Evolutionary conservation across 37 sponge, comb jelly and placozoan genomes (phyloP).

Genomic region (Spongilla lacustris): DNA sequence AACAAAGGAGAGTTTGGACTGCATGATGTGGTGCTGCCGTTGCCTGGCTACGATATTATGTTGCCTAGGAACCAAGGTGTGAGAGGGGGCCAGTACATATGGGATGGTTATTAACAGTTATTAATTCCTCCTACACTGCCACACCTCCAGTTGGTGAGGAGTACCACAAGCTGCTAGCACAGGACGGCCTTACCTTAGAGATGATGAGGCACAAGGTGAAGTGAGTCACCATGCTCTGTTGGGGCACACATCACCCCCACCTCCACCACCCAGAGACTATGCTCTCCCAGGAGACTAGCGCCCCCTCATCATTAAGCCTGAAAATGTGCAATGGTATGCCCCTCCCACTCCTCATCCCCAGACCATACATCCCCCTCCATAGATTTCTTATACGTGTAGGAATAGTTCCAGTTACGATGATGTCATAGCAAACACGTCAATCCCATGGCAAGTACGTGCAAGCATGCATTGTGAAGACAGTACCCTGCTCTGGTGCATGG

Average conservation of each 20-base stretch:
- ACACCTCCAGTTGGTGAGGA: constrained; percentile 40
- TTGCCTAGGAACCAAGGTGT: constrained; percentile 78
- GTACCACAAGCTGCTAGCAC: constrained; percentile 47
- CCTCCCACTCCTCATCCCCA: not conserved
- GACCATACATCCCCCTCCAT: too few relatives aligned
- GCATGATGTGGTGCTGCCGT: constrained; percentile 78
- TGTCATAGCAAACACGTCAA: too few relatives aligned
- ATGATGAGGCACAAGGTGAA: constrained; percentile 65
- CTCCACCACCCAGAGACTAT: constrained; percentile 86
- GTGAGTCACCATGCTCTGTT: constrained; percentile 16
- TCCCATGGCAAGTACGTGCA: too few relatives aligned
- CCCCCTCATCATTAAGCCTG: constrained; percentile 66
- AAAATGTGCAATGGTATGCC: constrained; percentile 67
- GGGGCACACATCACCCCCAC: too few relatives aligned
- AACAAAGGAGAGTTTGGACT: too few relatives aligned
- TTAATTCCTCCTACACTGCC: not conserved
- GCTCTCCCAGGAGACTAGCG: constrained; percentile 77
- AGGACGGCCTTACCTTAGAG: constrained; percentile 58
- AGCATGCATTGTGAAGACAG: too few relatives aligned
- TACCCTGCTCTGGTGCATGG: too few relatives aligned
- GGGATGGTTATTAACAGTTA: too few relatives aligned
- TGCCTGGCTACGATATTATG: constrained; percentile 71
- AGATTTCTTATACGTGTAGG: too few relatives aligned
- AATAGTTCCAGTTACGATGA: too few relatives aligned
- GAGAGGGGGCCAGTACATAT: too few relatives aligned